Evolutionary conservation across 1,140 invertebrate species (phyloP).

Genomic region (Ylistrum balloti): DNA sequence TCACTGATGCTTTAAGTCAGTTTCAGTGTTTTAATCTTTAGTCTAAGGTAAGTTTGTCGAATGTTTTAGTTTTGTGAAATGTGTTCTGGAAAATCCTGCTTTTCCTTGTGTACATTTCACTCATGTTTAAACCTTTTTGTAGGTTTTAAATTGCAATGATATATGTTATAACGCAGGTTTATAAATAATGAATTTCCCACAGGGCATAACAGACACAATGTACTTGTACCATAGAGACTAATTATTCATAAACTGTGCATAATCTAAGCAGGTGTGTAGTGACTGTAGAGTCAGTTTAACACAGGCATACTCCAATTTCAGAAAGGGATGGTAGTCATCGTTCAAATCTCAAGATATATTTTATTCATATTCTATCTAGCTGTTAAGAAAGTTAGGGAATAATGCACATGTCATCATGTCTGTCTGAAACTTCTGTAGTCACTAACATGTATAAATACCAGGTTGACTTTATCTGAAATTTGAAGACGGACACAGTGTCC

Average conservation of each 20-base stretch:
- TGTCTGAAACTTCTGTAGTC: neutral
- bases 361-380: neutral
- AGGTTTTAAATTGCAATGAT: neutral
- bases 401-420: neutral
- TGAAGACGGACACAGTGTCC: no score
- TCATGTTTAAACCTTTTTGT: neutral
- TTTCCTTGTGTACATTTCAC: neutral
- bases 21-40: no score
- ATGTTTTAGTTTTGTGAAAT: neutral
- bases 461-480: no score
- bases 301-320: neutral
- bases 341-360: neutral
- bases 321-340: neutral
- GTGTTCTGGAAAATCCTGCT: neutral
- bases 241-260: constrained; percentile 35
- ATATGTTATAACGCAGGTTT: neutral
- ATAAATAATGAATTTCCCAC: neutral
- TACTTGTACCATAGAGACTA: neutral
- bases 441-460: no score
- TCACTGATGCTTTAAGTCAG: no score
- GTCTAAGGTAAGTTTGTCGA: no score
- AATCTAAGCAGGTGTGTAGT: constrained; percentile 26
- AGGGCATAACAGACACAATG: constrained; percentile 17
- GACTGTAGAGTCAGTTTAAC: neutral
- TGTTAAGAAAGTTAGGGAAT: neutral